A percentile compares a stretch with the other conserved stretches of the same genome.
phyloP scores from a whole-genome alignment of 2,888 invertebrate species.

The Oscheius sp. region DNA sequence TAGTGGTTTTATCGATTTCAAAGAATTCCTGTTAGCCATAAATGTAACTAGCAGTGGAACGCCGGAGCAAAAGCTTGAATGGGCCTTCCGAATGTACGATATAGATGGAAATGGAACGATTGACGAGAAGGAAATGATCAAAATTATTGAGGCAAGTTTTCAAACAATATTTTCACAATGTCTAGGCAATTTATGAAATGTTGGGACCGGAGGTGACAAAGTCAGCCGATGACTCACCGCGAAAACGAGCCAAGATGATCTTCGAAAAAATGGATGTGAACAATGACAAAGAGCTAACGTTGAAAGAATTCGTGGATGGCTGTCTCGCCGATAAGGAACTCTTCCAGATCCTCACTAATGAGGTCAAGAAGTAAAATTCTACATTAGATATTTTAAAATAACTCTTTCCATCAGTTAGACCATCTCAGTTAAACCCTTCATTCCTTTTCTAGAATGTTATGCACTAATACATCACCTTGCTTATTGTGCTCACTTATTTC shows the following conservation, averaged over 20 bases:
- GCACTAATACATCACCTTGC: conserved; percentile 8
- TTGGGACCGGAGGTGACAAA: conserved; percentile 93
- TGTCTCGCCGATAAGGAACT: conserved; percentile 71
- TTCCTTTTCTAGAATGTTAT: neutral
- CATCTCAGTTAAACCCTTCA: conserved; percentile 3
- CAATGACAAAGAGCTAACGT: conserved; percentile 83
- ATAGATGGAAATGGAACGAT: conserved; percentile 97
- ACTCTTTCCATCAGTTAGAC: neutral
- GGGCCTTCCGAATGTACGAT: conserved; percentile 99
- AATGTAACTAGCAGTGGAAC: conserved; percentile 97
- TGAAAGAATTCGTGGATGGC: conserved; percentile 79
- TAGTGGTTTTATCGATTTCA: conserved; percentile 83
- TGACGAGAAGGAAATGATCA: conserved; percentile 98
- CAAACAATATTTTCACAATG: neutral
- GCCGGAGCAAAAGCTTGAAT: conserved; percentile 95
- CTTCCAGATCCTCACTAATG: conserved; percentile 71
- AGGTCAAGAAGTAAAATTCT: conserved; percentile 63
- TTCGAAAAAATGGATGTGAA: conserved; percentile 99
- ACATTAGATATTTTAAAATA: conserved; percentile 3
- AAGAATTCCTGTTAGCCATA: conserved; percentile 89
- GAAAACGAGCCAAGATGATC: conserved; percentile 96
- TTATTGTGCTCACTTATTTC: conserved; percentile 28
- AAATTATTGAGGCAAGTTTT: conserved; percentile 88
- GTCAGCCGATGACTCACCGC: conserved; percentile 89
- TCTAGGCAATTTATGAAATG: conserved; percentile 99